A percentile compares a stretch with the other conserved stretches of the same genome.
Conservation (phyloP, 2,113 vertebrate species). For the Seriola aureovittata region DNA sequence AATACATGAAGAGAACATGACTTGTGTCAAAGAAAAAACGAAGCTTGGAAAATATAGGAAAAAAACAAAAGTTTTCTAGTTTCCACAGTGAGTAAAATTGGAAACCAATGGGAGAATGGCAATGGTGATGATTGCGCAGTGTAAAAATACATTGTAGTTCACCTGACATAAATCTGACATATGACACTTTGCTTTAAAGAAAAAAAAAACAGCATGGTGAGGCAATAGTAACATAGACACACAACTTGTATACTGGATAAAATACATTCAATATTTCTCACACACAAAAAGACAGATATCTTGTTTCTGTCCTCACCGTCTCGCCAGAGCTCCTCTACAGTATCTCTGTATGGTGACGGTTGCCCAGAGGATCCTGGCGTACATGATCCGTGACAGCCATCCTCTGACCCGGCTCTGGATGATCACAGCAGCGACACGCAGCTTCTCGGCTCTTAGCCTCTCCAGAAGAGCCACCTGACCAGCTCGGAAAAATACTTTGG, state of each 20-base stretch:
- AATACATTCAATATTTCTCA: not conserved
- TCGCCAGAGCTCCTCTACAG: slow-evolving; percentile 79
- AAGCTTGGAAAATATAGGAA: no score
- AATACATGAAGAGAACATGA: not conserved
- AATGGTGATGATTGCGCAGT: no score
- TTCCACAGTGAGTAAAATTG: no score
- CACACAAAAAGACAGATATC: not conserved
- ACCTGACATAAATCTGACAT: no score
- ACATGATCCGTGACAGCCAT: slow-evolving; percentile 78
- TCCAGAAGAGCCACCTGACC: slow-evolving; percentile 87
- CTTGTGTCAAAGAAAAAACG: no score
- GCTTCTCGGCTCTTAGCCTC: slow-evolving; percentile 77
- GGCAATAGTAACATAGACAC: not conserved
- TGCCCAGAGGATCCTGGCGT: slow-evolving; percentile 49
- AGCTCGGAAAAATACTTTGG: slow-evolving; percentile 82
- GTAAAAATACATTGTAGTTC: no score
- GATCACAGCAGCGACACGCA: slow-evolving; percentile 76
- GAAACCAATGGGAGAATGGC: no score
- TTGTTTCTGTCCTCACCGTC: slow-evolving; percentile 73
- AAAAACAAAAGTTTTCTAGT: no score
- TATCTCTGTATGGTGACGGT: slow-evolving; percentile 80
- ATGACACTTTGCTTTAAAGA: no score
- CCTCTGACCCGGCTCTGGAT: slow-evolving; percentile 84
- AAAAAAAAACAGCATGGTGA: not conserved
- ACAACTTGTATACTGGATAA: not conserved